Evolutionary conservation across 2,797 vertebrate species (phyloP), one percentile per base, ranked within the genome.

Genomic region (Melanotaenia nigrans): DNA sequence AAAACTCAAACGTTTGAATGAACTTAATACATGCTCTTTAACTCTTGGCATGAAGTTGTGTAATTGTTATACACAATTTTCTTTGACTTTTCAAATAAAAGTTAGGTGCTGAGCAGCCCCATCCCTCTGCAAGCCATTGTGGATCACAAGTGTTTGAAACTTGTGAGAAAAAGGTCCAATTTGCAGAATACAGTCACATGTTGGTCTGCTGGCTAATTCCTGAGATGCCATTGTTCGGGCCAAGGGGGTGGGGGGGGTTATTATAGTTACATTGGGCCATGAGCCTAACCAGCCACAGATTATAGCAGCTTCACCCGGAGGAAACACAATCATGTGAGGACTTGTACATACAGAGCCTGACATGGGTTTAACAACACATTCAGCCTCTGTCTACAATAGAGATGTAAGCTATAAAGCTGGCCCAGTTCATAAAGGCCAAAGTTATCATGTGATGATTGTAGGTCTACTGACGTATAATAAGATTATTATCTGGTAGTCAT

Each of bases 151-250:
- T 71, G 77, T 70, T 73, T 79, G 33, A 81, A 83, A 80, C 79
- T 71, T 87, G 78, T 87, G 88, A 82, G 77, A 85, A 85, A 89
- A 47, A 87, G 30, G 33, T 82, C 20, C 54, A 64, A 76, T 78
- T 82, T 78, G 57, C 79, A 77, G 78, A 89, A 89, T 62, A 73
- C 75, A 85, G 85, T 95, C 94, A 95, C 93, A 95, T 94, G 94
- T 84, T 61, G 75, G 85, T 92, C 88, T 83, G 87, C 90, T 87
- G 84, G 78, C 77, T 91, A 88, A 93, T 95, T 94, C 93, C 87
- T 90, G 77, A 78, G 84, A 95, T 94, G 68, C 92, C 92, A 86
- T 90, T 74, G 75, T 92, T 79, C 82, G 68, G 2, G 72, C 72
- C 85, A 88, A 67, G 82, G 28, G 28, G 28, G 28, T 2, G 28